Evolutionary conservation across 1,140 invertebrate genomes (phyloP).

Genomic region (Episyrphus balteatus): DNA sequence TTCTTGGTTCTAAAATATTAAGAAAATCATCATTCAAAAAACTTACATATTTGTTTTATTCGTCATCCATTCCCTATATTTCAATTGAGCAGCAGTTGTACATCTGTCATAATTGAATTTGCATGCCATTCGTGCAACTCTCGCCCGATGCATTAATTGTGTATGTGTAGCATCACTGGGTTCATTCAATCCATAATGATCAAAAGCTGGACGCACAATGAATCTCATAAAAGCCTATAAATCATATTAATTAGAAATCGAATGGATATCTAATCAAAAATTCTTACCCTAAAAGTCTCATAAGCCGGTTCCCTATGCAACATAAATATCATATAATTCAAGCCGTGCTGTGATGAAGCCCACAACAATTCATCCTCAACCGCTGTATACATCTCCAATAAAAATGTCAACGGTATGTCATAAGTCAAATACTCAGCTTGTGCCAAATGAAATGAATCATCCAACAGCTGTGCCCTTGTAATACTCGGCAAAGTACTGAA

Average conservation of each 20-base stretch:
- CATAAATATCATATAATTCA: slow-evolving; percentile 29
- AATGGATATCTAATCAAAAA: too few species aligned
- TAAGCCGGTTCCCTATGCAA: slow-evolving; percentile 32
- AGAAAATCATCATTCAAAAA: neutral
- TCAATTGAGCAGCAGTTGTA: slow-evolving; percentile 28
- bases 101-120: slow-evolving; percentile 39
- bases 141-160: slow-evolving; percentile 37
- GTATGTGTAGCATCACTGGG: slow-evolving; percentile 33
- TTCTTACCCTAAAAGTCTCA: slow-evolving; percentile 31
- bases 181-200: slow-evolving; percentile 34
- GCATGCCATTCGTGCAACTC: slow-evolving; percentile 41
- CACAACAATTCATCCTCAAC: slow-evolving; percentile 29
- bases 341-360: slow-evolving; percentile 22
- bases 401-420: slow-evolving; percentile 42
- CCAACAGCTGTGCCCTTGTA: slow-evolving; percentile 67
- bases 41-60: slow-evolving; percentile 25
- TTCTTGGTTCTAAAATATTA: too few species aligned
- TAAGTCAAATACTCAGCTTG: slow-evolving; percentile 49
- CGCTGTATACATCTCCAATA: slow-evolving; percentile 22
- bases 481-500: slow-evolving; percentile 42
- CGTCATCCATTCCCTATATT: slow-evolving; percentile 40
- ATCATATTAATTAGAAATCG: neutral
- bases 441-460: slow-evolving; percentile 70
- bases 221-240: slow-evolving; percentile 33
- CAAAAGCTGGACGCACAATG: slow-evolving; percentile 29